These are phyloP conservation scores for Cerceris rybyensis DNA, from an alignment of 2,888 invertebrate genomes.

Conservation along the genomic window DNA sequence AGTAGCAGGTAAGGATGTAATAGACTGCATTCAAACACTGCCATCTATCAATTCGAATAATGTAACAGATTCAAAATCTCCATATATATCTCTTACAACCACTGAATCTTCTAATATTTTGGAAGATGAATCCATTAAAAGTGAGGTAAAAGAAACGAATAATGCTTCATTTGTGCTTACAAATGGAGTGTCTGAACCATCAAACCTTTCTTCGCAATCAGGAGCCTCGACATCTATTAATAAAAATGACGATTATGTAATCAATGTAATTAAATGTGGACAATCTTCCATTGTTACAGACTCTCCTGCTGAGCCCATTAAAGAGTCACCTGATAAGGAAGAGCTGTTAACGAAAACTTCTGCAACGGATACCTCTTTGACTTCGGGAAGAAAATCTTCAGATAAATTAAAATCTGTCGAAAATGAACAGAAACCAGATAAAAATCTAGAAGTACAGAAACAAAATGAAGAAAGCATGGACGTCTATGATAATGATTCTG, in stretches of 20 bases:
- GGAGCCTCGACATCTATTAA: constrained; percentile 7
- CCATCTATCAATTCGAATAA: background rate
- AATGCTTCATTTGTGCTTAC: background rate
- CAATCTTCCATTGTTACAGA: constrained; percentile 36
- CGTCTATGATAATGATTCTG: constrained; percentile 48
- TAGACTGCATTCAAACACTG: background rate
- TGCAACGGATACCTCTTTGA: background rate
- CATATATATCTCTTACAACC: background rate
- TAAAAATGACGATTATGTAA: constrained; percentile 18
- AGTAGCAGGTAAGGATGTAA: background rate
- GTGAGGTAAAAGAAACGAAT: background rate
- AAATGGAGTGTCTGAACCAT: background rate
- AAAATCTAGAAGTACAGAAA: background rate
- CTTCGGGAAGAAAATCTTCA: background rate
- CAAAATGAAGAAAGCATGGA: constrained; percentile 21
- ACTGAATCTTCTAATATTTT: background rate
- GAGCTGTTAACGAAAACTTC: constrained; percentile 17
- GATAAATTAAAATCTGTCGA: background rate
- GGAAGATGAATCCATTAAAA: background rate
- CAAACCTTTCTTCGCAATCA: background rate
- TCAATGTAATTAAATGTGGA: constrained; percentile 26
- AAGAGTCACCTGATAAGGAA: constrained; percentile 18
- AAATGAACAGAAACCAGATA: constrained; percentile 3
- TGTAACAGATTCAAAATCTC: background rate
- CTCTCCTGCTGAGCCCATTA: background rate